Evolutionary conservation across 2,113 vertebrate species (phyloP).

Genomic region (Lanius ludovicianus): DNA sequence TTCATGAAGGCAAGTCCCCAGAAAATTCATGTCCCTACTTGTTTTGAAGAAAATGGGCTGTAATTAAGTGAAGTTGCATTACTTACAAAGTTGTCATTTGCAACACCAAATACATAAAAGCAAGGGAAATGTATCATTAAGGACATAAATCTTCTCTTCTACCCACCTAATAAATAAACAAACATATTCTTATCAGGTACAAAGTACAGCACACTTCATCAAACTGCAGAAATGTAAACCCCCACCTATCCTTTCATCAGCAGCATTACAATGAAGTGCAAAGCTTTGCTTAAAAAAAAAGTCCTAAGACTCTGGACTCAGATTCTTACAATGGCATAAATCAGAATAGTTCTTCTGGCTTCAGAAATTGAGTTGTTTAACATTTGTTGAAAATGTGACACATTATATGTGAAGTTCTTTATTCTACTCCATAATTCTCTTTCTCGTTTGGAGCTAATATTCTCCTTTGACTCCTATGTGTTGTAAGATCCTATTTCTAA

Average conservation of each 20-base stretch:
- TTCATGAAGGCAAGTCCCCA: neutral
- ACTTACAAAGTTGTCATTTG: constrained; percentile 38
- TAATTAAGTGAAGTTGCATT: constrained; percentile 49
- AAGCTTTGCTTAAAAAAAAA: neutral
- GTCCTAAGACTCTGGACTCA: neutral
- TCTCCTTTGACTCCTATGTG: neutral
- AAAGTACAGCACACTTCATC: constrained; percentile 31
- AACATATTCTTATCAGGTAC: constrained; percentile 50
- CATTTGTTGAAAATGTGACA: neutral
- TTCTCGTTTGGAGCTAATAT: neutral
- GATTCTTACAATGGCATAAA: neutral
- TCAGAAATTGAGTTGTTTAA: neutral
- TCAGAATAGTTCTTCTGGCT: neutral
- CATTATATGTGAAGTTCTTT: neutral
- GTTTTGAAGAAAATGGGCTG: constrained; percentile 35
- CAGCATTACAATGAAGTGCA: neutral
- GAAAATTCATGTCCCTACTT: neutral
- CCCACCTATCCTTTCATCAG: neutral
- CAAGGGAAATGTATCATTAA: constrained; percentile 43
- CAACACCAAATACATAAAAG: constrained; percentile 40
- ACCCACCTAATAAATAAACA: constrained; percentile 49
- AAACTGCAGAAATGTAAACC: constrained; percentile 1
- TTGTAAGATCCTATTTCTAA: neutral
- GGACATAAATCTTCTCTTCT: constrained; percentile 44
- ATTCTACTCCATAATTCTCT: neutral